Conservation (phyloP, 53 echinoderm and acorn worm species). For the Zoroaster sp. region DNA sequence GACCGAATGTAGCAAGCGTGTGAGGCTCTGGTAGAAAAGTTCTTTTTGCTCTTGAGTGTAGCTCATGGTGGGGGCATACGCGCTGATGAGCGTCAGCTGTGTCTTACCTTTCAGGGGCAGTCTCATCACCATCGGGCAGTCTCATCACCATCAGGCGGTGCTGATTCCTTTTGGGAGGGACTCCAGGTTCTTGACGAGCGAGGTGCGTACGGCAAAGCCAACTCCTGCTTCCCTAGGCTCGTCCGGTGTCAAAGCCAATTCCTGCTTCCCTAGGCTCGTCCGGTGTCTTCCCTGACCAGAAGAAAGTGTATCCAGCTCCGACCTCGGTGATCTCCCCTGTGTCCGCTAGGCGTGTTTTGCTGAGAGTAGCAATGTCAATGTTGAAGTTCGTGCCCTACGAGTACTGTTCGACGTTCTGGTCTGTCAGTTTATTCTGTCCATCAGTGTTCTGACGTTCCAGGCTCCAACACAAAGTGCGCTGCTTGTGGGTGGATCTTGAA, state of each 20-base stretch:
- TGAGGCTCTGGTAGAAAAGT: constrained; percentile 6
- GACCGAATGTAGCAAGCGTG: not conserved
- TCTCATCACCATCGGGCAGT: constrained; percentile 33
- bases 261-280: no score
- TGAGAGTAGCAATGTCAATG: not conserved
- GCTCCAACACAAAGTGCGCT: not conserved
- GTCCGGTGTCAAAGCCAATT: no score
- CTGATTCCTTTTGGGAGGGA: constrained; percentile 21
- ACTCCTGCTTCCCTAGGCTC: not conserved
- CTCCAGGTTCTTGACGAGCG: not conserved
- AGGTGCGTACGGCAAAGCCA: constrained; percentile 1
- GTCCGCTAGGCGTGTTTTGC: not conserved
- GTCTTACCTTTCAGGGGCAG: no score
- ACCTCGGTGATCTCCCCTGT: constrained; percentile 1
- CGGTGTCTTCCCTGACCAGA: not conserved
- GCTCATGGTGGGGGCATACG: constrained; percentile 46
- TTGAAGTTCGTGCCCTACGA: not conserved
- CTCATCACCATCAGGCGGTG: no score
- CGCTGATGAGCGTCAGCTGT: constrained; percentile 3
- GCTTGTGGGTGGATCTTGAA: not conserved
- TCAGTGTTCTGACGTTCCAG: not conserved
- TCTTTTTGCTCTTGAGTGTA: constrained; percentile 8
- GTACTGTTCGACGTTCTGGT: not conserved
- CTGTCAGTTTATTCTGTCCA: not conserved
- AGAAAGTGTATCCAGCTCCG: constrained; percentile 28